Percentiles rank a stretch among this genome's conserved stretches.
Evolutionary conservation across 2,888 invertebrate genomes (phyloP).

Genomic region (Clitarchus hookeri): DNA sequence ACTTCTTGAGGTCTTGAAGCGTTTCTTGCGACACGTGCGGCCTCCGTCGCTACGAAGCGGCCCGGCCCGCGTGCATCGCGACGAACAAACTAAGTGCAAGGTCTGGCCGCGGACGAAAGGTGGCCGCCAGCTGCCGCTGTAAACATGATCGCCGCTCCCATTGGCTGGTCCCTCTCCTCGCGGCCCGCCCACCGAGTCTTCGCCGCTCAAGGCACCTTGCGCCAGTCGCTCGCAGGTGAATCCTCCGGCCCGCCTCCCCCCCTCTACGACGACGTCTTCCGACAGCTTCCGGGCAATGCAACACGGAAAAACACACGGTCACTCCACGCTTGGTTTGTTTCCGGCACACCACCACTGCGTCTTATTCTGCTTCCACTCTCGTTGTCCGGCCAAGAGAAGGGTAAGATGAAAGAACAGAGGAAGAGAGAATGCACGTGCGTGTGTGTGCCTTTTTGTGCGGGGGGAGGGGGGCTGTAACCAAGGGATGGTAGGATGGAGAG

Average conservation of each 20-base stretch:
- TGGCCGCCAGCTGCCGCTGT: constrained; percentile 18
- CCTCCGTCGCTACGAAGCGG: background rate
- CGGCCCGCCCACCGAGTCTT: background rate
- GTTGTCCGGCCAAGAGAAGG: background rate
- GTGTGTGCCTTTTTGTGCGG: background rate
- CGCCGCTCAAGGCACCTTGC: constrained; percentile 14
- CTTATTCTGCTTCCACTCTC: background rate
- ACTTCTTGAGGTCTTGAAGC: too few relatives aligned
- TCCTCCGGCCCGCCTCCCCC: background rate
- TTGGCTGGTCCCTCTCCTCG: constrained; percentile 10
- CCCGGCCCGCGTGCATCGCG: background rate
- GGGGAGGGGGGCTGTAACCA: background rate
- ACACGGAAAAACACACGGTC: constrained; percentile 1
- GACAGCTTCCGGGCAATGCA: background rate
- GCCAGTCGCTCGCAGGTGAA: constrained; percentile 3
- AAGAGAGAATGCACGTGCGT: background rate
- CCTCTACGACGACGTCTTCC: background rate
- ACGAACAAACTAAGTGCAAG: background rate
- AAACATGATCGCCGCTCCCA: constrained; percentile 27
- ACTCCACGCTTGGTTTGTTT: background rate
- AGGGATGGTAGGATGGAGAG: constrained; percentile 2
- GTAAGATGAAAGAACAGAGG: background rate
- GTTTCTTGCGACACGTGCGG: background rate
- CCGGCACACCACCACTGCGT: background rate
- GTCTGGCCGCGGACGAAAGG: background rate